Conservation (phyloP, 2,113 vertebrate species). For the Brachirus orientalis region DNA sequence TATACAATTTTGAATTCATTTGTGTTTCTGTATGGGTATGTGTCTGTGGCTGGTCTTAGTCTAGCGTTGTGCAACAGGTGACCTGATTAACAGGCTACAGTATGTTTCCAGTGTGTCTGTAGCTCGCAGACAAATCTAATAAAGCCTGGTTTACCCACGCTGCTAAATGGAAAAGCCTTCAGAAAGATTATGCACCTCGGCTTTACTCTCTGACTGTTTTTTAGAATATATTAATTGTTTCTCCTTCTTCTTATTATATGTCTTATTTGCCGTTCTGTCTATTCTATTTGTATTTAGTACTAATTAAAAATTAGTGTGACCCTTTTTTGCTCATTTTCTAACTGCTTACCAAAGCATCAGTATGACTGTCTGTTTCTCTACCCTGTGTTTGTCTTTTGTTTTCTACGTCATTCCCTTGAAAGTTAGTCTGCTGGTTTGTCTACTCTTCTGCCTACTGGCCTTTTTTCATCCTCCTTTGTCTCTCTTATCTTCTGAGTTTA, state of each 20-base stretch:
- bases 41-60: slow-evolving; percentile 15
- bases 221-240: slow-evolving; percentile 5
- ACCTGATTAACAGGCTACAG: slow-evolving; percentile 54
- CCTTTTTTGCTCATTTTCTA: background rate
- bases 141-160: slow-evolving; percentile 39
- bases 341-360: background rate
- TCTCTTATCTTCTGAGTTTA: slow-evolving; percentile 12
- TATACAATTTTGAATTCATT: no score
- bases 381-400: background rate
- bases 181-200: slow-evolving; percentile 34
- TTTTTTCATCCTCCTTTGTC: background rate
- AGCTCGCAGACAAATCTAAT: slow-evolving; percentile 44
- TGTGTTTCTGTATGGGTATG: slow-evolving; percentile 13
- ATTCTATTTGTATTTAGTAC: background rate
- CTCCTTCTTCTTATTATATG: background rate
- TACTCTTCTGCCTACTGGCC: background rate
- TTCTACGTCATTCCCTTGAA: slow-evolving; percentile 21
- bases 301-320: background rate
- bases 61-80: slow-evolving; percentile 67
- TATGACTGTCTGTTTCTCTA: background rate
- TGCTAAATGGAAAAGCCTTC: slow-evolving; percentile 57
- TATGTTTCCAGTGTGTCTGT: slow-evolving; percentile 44
- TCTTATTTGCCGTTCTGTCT: background rate
- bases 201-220: slow-evolving; percentile 35
- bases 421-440: slow-evolving; percentile 8